phyloP scores from a whole-genome alignment of 2,888 invertebrate genomes.

The Xylota sylvarum region DNA sequence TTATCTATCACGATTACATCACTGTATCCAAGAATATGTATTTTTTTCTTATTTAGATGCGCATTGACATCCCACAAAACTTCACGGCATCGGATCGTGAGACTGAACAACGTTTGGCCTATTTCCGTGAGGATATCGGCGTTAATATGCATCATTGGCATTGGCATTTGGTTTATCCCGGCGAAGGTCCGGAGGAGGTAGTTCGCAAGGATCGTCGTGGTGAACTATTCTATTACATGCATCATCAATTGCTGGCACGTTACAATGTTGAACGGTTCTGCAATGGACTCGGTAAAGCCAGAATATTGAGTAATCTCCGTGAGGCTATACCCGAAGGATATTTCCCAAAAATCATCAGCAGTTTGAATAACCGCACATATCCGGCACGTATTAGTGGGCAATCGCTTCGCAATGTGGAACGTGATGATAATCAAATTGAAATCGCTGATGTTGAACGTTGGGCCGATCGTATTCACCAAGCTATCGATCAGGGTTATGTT shows the following conservation, averaged over 20 bases:
- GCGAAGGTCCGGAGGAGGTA: conserved; percentile 87
- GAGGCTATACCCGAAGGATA: conserved; percentile 91
- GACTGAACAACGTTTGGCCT: conserved; percentile 92
- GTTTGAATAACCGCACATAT: conserved; percentile 89
- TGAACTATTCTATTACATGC: conserved; percentile 91
- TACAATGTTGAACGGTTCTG: conserved; percentile 92
- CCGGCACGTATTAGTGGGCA: conserved; percentile 89
- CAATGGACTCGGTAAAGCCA: conserved; percentile 88
- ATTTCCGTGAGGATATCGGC: conserved; percentile 94
- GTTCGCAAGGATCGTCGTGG: conserved; percentile 91
- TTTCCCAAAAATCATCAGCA: conserved; percentile 92
- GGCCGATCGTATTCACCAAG: conserved; percentile 90
- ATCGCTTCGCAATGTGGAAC: conserved; percentile 87
- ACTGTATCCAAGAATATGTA: no score
- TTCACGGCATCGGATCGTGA: conserved; percentile 91
- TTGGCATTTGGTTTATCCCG: conserved; percentile 95
- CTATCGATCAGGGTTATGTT: conserved; percentile 90
- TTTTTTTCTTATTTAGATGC: conserved; percentile 68
- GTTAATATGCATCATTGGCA: conserved; percentile 96
- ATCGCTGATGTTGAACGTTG: conserved; percentile 89
- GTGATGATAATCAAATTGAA: conserved; percentile 87
- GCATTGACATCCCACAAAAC: conserved; percentile 89
- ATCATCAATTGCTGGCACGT: conserved; percentile 87
- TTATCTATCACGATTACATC: neutral
- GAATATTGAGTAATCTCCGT: conserved; percentile 88